phyloP scores from a whole-genome alignment of 2,888 invertebrate species.

The Eristalinus sepulchralis region DNA sequence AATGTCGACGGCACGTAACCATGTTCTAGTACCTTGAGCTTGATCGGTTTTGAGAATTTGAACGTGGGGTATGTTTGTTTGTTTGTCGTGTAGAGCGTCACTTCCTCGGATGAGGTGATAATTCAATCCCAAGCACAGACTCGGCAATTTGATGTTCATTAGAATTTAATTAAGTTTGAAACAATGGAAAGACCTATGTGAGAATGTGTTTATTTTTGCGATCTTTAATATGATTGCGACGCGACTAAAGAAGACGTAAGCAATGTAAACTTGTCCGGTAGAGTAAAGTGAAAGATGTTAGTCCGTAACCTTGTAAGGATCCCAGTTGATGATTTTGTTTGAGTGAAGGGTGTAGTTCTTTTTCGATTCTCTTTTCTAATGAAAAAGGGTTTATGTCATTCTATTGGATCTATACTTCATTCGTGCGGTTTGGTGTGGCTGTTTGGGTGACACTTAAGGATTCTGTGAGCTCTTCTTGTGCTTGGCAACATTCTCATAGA shows the following conservation, averaged over 20 bases:
- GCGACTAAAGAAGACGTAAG: not conserved
- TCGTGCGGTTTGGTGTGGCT: too few relatives aligned
- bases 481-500: too few relatives aligned
- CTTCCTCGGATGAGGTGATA: conserved; percentile 24
- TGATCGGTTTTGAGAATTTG: not conserved
- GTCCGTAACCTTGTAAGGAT: too few relatives aligned
- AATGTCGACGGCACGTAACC: conserved; percentile 24
- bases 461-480: too few relatives aligned
- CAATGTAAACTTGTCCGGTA: conserved; percentile 1
- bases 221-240: conserved; percentile 26
- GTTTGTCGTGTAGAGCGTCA: conserved; percentile 1
- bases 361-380: too few relatives aligned
- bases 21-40: conserved; percentile 31
- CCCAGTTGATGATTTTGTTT: too few relatives aligned
- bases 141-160: not conserved
- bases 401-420: too few relatives aligned
- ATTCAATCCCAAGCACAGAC: not conserved
- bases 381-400: too few relatives aligned
- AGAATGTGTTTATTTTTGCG: conserved; percentile 5
- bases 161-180: conserved; percentile 8
- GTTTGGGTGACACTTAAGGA: too few relatives aligned
- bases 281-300: not conserved
- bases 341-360: too few relatives aligned
- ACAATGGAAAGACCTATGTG: conserved; percentile 14
- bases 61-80: not conserved